Evolutionary conservation across 2,113 vertebrate genomes (phyloP).

Genomic region (Aphelocoma coerulescens): DNA sequence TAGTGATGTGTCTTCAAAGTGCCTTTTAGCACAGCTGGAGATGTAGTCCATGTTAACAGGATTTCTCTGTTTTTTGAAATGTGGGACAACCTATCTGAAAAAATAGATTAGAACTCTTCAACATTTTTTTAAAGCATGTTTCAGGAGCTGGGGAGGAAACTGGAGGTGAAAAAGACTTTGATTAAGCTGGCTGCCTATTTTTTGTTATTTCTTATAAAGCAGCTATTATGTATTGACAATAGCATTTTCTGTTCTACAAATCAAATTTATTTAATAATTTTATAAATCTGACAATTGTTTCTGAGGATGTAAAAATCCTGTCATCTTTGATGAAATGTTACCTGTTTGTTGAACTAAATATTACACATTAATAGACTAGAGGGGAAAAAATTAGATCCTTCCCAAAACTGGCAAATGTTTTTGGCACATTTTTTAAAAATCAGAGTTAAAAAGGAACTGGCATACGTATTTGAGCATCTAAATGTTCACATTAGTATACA

Average conservation of each 20-base stretch:
- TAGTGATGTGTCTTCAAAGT: neutral
- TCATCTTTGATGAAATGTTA: neutral
- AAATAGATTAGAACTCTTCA: neutral
- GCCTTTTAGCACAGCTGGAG: neutral
- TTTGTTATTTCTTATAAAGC: neutral
- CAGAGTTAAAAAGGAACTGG: neutral
- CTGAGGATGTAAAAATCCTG: neutral
- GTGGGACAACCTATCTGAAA: neutral
- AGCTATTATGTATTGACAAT: neutral
- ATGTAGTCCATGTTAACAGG: neutral
- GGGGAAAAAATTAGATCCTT: neutral
- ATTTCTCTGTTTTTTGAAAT: neutral
- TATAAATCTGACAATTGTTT: neutral
- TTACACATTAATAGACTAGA: neutral
- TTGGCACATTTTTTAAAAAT: neutral
- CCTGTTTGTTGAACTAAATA: neutral
- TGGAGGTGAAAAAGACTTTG: neutral
- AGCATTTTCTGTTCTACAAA: neutral
- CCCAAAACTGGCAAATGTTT: neutral
- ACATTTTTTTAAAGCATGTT: neutral
- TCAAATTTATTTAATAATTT: neutral
- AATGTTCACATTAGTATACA: neutral
- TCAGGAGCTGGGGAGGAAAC: neutral
- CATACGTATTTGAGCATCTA: neutral
- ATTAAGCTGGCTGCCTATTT: neutral